These are phyloP conservation scores for Phallusia fumigata DNA, from an alignment of 23 tunicate genomes.

Conservation along the genomic window DNA sequence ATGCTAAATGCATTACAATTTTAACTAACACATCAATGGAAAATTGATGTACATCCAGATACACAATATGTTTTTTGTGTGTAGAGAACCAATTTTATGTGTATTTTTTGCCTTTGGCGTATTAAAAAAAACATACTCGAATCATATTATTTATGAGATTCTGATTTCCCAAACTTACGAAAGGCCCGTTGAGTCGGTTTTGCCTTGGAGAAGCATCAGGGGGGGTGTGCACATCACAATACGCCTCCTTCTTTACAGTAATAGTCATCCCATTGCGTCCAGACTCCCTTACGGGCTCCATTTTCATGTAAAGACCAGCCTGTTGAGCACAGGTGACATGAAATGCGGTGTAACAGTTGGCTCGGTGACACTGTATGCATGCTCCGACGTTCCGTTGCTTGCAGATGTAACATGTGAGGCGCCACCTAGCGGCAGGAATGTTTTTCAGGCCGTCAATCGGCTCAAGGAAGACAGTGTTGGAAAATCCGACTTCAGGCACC, in stretches of 20 bases:
- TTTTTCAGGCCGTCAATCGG: constrained; percentile 90
- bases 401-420: constrained; percentile 88
- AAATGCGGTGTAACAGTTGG: constrained; percentile 96
- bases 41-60: too few species aligned
- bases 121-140: too few species aligned
- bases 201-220: constrained; percentile 71
- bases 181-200: constrained; percentile 20
- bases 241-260: constrained; percentile 86
- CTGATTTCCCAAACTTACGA: not conserved
- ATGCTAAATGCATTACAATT: too few species aligned
- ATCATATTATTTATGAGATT: too few species aligned
- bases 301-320: constrained; percentile 93
- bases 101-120: too few species aligned
- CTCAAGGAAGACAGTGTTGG: constrained; percentile 93
- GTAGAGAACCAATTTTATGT: too few species aligned
- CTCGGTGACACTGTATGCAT: constrained; percentile 89
- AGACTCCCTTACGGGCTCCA: constrained; percentile 66
- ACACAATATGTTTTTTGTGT: too few species aligned
- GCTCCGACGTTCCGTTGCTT: constrained; percentile 91
- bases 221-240: constrained; percentile 89
- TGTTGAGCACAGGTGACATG: constrained; percentile 99
- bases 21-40: too few species aligned
- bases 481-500: constrained; percentile 96
- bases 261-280: constrained; percentile 78
- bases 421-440: constrained; percentile 90